Conservation (phyloP, 1,140 invertebrate genomes). For the Scaptomyza graminum region DNA sequence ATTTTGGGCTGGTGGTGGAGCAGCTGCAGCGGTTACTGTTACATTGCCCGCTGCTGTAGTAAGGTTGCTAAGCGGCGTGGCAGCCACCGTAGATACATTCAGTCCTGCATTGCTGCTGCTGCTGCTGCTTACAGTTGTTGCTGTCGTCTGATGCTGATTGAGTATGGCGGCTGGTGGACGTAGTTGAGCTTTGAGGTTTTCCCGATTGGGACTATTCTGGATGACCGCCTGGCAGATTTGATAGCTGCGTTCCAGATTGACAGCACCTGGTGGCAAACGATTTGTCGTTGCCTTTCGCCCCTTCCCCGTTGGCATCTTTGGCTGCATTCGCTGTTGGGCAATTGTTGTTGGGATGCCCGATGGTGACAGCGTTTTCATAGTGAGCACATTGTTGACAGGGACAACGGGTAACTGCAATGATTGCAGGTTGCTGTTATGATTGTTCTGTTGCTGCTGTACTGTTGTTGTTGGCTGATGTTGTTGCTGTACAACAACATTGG, state of each 20-base stretch:
- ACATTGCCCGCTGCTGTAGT: slow-evolving; percentile 48
- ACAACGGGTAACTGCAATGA: slow-evolving; percentile 31
- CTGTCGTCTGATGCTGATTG: slow-evolving; percentile 78
- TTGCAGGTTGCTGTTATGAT: slow-evolving; percentile 23
- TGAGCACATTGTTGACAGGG: slow-evolving; percentile 53
- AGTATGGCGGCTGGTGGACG: slow-evolving; percentile 91
- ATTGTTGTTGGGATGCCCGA: slow-evolving; percentile 79
- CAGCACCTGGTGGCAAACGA: slow-evolving; percentile 92
- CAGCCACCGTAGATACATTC: slow-evolving; percentile 64
- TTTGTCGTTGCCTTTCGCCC: slow-evolving; percentile 85
- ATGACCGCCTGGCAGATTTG: slow-evolving; percentile 98
- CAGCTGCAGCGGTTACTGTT: slow-evolving; percentile 34
- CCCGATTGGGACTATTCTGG: slow-evolving; percentile 94
- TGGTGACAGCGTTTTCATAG: slow-evolving; percentile 84
- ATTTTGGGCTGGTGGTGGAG: slow-evolving; percentile 57
- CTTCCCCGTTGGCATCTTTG: slow-evolving; percentile 76
- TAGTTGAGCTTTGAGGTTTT: slow-evolving; percentile 93
- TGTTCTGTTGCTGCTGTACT: slow-evolving; percentile 29
- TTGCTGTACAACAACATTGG: slow-evolving; percentile 64
- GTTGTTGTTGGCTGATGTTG: slow-evolving; percentile 19
- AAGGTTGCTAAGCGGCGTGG: slow-evolving; percentile 60
- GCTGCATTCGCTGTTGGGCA: slow-evolving; percentile 82
- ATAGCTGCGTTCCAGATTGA: slow-evolving; percentile 96
- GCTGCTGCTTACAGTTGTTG: slow-evolving; percentile 42
- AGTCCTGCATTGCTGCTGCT: slow-evolving; percentile 41